phyloP scores from a whole-genome alignment of 2,113 vertebrate genomes.

The Sus scrofa region T2T-Sscrofa CM000822.6:44139501-44140000 shows the following conservation, averaged over 20 bases:
- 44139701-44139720: slow-evolving; percentile 2
- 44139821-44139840: slow-evolving; percentile 25
- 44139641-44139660: neutral
- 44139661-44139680: neutral
- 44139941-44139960: slow-evolving; percentile 17
- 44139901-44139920: slow-evolving; percentile 11
- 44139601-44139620: slow-evolving; percentile 43
- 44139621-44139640: neutral
- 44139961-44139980: slow-evolving; percentile 7
- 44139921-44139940: neutral
- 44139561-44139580: neutral
- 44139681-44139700: neutral
- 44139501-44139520: neutral
- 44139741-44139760: slow-evolving; percentile 13
- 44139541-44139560: neutral
- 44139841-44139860: slow-evolving; percentile 43
- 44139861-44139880: slow-evolving; percentile 20
- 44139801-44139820: neutral
- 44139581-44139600: neutral
- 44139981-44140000: neutral
- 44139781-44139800: neutral
- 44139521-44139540: slow-evolving; percentile 61
- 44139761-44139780: neutral
- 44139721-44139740: neutral
- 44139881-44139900: slow-evolving; percentile 40